Evolutionary conservation across 2,113 vertebrate genomes (phyloP).

Genomic region (Lepidothrix coronata): DNA sequence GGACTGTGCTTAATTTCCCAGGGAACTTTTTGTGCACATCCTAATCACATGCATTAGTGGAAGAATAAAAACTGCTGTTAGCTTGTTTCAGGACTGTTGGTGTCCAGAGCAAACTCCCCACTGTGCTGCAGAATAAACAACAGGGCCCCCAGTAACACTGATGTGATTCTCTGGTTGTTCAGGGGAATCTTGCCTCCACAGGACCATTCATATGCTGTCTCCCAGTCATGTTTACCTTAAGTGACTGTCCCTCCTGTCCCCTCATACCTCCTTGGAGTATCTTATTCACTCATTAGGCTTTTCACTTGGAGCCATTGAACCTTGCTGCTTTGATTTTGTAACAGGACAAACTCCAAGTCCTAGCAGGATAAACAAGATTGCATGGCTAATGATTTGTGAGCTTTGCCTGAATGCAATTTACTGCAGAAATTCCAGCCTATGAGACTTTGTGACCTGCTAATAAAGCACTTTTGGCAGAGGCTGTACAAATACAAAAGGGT

Average conservation of each 20-base stretch:
- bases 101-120: not conserved
- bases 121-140: not conserved
- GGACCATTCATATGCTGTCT: not conserved
- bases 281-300: conserved; percentile 29
- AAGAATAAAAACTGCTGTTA: not conserved
- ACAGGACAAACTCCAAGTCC: conserved; percentile 78
- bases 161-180: not conserved
- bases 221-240: not conserved
- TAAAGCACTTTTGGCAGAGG: conserved; percentile 60
- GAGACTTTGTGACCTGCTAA: conserved; percentile 65
- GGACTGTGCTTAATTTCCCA: not conserved
- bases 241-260: not conserved
- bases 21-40: not conserved
- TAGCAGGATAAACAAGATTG: conserved; percentile 73
- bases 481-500: conserved; percentile 54
- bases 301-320: conserved; percentile 67
- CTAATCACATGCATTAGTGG: not conserved
- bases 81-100: not conserved
- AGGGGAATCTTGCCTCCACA: not conserved
- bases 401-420: conserved; percentile 63
- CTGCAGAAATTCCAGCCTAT: conserved; percentile 51
- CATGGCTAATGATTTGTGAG: conserved; percentile 75
- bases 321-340: conserved; percentile 72
- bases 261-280: not conserved
- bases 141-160: not conserved